Evolutionary conservation across 2,113 vertebrate species (phyloP), one percentile per base, ranked within the genome.

Genomic region (Falcunculus frontatus): DNA sequence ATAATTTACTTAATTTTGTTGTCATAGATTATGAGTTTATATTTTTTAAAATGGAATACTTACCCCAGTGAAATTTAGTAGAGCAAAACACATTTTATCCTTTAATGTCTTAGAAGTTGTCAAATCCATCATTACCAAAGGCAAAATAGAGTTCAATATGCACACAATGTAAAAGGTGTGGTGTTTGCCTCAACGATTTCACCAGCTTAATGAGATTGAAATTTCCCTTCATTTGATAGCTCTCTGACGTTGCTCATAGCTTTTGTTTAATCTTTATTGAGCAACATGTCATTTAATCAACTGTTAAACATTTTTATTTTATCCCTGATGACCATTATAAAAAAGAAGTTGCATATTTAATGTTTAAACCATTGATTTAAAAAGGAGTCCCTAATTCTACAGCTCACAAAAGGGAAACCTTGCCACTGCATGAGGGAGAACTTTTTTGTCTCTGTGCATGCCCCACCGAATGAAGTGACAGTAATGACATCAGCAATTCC

Each of bases 231-330:
- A 49, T 75, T 86, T 86, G 53, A 49, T 68, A 60, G 32, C 60
- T 79, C 72, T 90, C 90, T 92, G 85, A 68, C 75, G 68, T 80
- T 30, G 52, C 39, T 53, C 32, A 7, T 22, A 77, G 55, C 15
- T 81, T 86, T 92, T 94, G 64, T 70, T 96, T 93, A 92, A 86
- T 56, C 64, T 92, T 90, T 87, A 68, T 90, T 93, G 92, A 75
- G 68, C 79, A 75, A 52, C 29, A n/a, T 64, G 60, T 52, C 56
- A 87, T 93, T 86, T 93, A 92, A 81, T 78, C 76, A 86, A 60
- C 68, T 53, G 60, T 60, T 72, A 84, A 90, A 46, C 39, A 49
- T 74, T 86, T 92, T 80, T n/a, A 11, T 70, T 92, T 91, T 63
- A 78, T 90, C 64, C 27, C 26, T 90, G 37, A 77, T 91, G n/a